These are phyloP conservation scores for Macaria liturata DNA, from an alignment of 2,888 invertebrate genomes.

Conservation along the genomic window DNA sequence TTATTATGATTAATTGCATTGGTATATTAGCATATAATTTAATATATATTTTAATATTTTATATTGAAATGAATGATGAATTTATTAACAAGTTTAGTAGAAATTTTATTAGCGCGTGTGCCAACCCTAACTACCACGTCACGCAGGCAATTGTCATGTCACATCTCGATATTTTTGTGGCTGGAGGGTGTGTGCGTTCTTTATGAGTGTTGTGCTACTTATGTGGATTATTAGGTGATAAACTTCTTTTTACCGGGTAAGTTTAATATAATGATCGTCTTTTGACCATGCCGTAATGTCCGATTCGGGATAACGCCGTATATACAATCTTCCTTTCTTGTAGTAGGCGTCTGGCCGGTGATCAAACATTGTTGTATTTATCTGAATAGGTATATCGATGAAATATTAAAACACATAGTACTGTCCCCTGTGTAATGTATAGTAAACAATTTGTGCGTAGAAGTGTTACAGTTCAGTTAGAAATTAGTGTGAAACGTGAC, in stretches of 20 bases:
- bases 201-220: slow-evolving; percentile 82
- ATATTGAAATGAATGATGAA: too few relatives aligned
- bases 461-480: slow-evolving; percentile 45
- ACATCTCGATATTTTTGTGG: slow-evolving; percentile 82
- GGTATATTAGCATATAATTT: too few relatives aligned
- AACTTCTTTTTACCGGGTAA: slow-evolving; percentile 76
- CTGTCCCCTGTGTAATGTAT: slow-evolving; percentile 33
- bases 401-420: slow-evolving; percentile 52
- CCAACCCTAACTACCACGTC: slow-evolving; percentile 78
- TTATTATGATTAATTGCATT: too few relatives aligned
- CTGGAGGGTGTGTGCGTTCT: slow-evolving; percentile 83
- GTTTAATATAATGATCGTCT: slow-evolving; percentile 25
- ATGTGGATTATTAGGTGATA: slow-evolving; percentile 83
- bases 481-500: slow-evolving; percentile 53
- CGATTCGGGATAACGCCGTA: not conserved
- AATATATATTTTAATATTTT: too few relatives aligned
- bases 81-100: slow-evolving; percentile 4
- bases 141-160: slow-evolving; percentile 82
- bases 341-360: slow-evolving; percentile 64
- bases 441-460: slow-evolving; percentile 33
- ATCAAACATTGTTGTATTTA: slow-evolving; percentile 60
- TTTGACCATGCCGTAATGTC: not conserved
- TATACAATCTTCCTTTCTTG: slow-evolving; percentile 26
- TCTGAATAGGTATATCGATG: slow-evolving; percentile 47
- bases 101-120: slow-evolving; percentile 31